Base-by-base conservation (phyloP, 2,888 invertebrate genomes). In the Thecophora atra region DNA sequence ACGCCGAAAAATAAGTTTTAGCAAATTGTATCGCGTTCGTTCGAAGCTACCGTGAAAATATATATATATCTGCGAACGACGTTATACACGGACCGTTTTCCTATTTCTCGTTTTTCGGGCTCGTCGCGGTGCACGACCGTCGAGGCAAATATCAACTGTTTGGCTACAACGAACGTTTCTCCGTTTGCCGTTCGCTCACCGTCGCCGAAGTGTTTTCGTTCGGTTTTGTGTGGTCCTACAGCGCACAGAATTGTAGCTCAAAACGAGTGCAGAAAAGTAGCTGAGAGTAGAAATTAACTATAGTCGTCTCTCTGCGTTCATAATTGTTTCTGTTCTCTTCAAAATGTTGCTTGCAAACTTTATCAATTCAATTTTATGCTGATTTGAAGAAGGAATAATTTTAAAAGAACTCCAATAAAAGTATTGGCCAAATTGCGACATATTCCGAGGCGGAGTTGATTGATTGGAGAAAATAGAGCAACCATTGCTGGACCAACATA, bases 111-210 rank as follows among this genome's bases (percentile, higher is more conserved):
- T 69, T 73, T 71, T 71, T 81, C 81, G 82, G 65, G 72, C 77
- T 76, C 82, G 82, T 80, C 83, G 82, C 83, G 82, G 80, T 80
- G 78, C 81, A 83, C 81, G n/a, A 79, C 82, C 79, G 80, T 80
- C 79, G 79, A 82, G 80, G 76, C 81, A 79, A 81, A 81, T 80
- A 78, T 76, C 76, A 77, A 78, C 78, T 78, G 78, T 77, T 70
- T 70, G 70, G 47, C 65, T 63, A 30, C 70, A 52, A 62, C 64
- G 56, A 65, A 24, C 58, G 28, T 26, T 37, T 74, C 68, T 75
- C 70, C 74, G 73, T 79, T 77, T 76, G 77, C 78, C 78, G 79
- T 70, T 75, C 73, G 80, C 75, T 77, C 76, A 73, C 74, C 79
- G 77, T 73, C 73, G 74, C 44, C 37, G n/a, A 42, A 63, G 58